These are phyloP conservation scores for Maniola jurtina DNA, from an alignment of 1,140 invertebrate genomes.

Conservation along the genomic window DNA sequence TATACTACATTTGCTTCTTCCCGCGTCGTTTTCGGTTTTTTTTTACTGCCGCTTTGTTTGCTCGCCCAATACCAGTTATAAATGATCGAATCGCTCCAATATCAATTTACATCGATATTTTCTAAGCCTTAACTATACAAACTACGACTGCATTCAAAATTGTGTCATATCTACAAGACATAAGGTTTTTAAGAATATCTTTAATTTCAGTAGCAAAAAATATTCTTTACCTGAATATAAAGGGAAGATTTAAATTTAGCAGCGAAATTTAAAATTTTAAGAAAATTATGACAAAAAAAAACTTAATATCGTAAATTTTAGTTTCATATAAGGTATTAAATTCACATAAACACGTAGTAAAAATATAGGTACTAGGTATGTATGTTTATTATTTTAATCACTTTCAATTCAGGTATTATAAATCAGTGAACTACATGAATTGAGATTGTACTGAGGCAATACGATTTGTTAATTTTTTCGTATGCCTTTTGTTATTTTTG, in stretches of 20 bases:
- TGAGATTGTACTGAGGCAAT: too few species aligned
- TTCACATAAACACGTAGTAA: not conserved
- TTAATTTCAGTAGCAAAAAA: constrained; percentile 19
- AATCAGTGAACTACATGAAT: too few species aligned
- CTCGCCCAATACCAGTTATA: constrained; percentile 69
- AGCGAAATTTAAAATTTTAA: constrained; percentile 16
- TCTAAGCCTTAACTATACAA: constrained; percentile 17
- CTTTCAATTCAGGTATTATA: too few species aligned
- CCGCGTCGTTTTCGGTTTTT: constrained; percentile 61
- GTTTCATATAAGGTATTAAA: not conserved
- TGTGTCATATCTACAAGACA: constrained; percentile 11
- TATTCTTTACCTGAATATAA: constrained; percentile 39
- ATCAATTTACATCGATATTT: constrained; percentile 58
- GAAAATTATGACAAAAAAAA: not conserved
- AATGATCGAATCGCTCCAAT: constrained; percentile 71
- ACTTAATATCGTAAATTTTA: not conserved
- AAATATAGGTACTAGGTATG: too few species aligned
- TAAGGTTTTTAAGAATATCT: not conserved
- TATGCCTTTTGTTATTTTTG: too few species aligned
- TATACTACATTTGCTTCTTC: constrained; percentile 66
- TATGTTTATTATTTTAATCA: too few species aligned
- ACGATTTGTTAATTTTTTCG: too few species aligned
- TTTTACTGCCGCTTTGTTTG: constrained; percentile 63
- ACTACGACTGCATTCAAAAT: constrained; percentile 9
- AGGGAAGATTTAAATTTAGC: constrained; percentile 42